Conservation (phyloP, 2,888 invertebrate genomes). For the Ptilodon capucinus region DNA sequence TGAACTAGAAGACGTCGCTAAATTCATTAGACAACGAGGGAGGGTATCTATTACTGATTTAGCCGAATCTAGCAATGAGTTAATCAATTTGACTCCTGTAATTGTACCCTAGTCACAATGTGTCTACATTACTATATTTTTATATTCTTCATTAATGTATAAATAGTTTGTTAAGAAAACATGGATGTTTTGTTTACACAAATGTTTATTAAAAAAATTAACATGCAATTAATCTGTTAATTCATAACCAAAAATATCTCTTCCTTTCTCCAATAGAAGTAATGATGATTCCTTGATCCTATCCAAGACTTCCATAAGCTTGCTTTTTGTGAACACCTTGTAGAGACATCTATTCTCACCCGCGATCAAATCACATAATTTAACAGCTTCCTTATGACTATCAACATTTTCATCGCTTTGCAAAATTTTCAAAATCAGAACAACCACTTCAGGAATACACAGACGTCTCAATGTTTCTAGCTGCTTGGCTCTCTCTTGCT, state of each 20-base stretch:
- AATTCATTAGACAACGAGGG: slow-evolving; percentile 97
- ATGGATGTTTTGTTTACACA: slow-evolving; percentile 48
- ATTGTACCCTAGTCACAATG: slow-evolving; percentile 42
- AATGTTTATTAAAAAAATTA: slow-evolving; percentile 34
- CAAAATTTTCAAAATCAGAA: slow-evolving; percentile 90
- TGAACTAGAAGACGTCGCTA: slow-evolving; percentile 96
- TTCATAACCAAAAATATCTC: slow-evolving; percentile 92
- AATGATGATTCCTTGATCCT: slow-evolving; percentile 91
- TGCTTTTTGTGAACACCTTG: slow-evolving; percentile 90
- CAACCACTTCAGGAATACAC: slow-evolving; percentile 92
- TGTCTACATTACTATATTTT: slow-evolving; percentile 7
- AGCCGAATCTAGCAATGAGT: slow-evolving; percentile 95
- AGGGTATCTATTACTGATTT: slow-evolving; percentile 96
- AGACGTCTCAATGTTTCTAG: slow-evolving; percentile 88
- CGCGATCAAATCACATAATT: slow-evolving; percentile 90
- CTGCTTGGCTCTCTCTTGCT: slow-evolving; percentile 84
- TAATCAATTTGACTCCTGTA: slow-evolving; percentile 91
- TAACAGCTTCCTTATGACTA: slow-evolving; percentile 86
- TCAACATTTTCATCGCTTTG: slow-evolving; percentile 88
- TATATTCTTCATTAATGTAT: slow-evolving; percentile 3
- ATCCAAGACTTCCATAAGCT: slow-evolving; percentile 88
- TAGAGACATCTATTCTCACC: slow-evolving; percentile 91
- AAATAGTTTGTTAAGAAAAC: slow-evolving; percentile 20
- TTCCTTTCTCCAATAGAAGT: slow-evolving; percentile 87
- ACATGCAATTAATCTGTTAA: slow-evolving; percentile 36